These are phyloP conservation scores for Adelosebastes latens DNA, from an alignment of 2,797 vertebrate genomes.

Conservation along the genomic window DNA sequence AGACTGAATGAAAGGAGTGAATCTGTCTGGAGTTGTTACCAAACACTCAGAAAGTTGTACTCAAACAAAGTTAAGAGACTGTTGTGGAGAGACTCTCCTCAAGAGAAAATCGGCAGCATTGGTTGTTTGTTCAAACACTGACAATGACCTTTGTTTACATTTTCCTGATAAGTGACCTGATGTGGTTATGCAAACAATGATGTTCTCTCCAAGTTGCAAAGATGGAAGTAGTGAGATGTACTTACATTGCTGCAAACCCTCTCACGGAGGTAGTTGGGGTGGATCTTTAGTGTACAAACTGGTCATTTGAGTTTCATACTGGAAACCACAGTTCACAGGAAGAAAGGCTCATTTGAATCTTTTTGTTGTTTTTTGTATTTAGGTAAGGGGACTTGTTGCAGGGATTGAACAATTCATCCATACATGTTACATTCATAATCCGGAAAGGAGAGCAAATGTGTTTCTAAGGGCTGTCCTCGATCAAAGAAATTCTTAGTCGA, in stretches of 20 bases:
- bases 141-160: neutral
- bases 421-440: neutral
- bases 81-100: neutral
- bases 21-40: slow-evolving; percentile 25
- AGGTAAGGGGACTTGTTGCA: too few relatives aligned
- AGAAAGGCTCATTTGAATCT: neutral
- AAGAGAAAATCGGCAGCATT: neutral
- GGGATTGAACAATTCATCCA: neutral
- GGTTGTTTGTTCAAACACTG: neutral
- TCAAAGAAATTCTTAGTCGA: too few relatives aligned
- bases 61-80: slow-evolving; percentile 16
- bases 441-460: neutral
- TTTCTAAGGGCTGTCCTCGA: too few relatives aligned
- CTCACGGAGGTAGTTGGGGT: neutral
- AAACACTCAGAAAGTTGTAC: slow-evolving; percentile 15
- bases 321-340: neutral
- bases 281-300: neutral
- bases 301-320: neutral
- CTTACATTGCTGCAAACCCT: neutral
- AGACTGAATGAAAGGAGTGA: slow-evolving; percentile 43
- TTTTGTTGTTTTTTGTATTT: too few relatives aligned
- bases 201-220: neutral
- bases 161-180: neutral
- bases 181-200: neutral
- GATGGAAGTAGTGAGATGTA: neutral